Evolutionary conservation across 35 echinoderm and acorn worm species (phyloP).

Genomic region (Ptychodera flava): DNA sequence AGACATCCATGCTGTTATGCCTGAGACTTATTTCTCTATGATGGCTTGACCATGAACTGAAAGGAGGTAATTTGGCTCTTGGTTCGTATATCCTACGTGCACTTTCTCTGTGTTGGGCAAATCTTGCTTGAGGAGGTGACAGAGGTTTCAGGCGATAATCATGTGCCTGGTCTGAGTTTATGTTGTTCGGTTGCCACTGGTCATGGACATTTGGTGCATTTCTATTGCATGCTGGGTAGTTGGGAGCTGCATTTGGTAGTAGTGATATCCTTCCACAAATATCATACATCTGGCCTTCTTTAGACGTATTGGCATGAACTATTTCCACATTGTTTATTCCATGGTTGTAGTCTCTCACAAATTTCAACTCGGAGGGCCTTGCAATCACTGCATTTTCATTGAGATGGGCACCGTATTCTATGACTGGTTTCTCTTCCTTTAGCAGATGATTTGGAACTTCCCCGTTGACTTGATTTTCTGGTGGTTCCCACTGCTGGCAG

Average conservation of each 20-base stretch:
- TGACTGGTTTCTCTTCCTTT: too few relatives aligned
- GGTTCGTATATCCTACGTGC: not conserved
- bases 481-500: too few relatives aligned
- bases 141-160: not conserved
- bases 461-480: too few relatives aligned
- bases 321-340: not conserved
- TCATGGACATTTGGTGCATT: too few relatives aligned
- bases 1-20: not conserved
- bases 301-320: not conserved
- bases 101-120: not conserved
- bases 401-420: too few relatives aligned
- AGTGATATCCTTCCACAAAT: not conserved
- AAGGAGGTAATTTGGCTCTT: not conserved
- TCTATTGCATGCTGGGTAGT: not conserved
- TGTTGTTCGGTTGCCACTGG: not conserved
- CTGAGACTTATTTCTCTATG: too few relatives aligned
- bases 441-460: too few relatives aligned
- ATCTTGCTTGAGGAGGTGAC: not conserved
- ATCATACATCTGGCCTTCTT: not conserved
- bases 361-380: too few relatives aligned
- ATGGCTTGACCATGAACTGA: not conserved
- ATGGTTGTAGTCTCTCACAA: not conserved
- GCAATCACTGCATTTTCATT: too few relatives aligned
- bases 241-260: not conserved
- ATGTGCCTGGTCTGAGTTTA: not conserved